A percentile compares a stretch with the other conserved stretches of the same genome.
Conservation (phyloP, 2,113 vertebrate species). For the Arothron firmamentum region DNA sequence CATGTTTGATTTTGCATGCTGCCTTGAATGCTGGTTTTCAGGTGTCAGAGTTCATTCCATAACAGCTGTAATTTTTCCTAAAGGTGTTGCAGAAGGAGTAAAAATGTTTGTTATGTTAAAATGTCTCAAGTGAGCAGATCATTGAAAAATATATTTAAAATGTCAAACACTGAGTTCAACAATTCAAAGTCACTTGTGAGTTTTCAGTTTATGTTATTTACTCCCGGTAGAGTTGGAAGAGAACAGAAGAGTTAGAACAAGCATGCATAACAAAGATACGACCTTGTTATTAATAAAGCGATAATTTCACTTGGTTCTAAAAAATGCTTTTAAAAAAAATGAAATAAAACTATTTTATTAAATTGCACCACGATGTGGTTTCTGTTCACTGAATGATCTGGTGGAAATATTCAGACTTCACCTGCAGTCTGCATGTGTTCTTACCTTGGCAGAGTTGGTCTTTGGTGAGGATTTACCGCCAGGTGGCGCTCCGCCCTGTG, state of each 20-base stretch:
- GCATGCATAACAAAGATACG: no score
- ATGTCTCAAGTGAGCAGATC: background rate
- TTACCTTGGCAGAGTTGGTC: slow-evolving; percentile 62
- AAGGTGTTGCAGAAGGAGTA: background rate
- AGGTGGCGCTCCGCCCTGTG: slow-evolving; percentile 23
- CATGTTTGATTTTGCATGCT: no score
- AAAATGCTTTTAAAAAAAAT: no score
- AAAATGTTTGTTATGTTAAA: background rate
- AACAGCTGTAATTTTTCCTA: background rate
- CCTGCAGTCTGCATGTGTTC: slow-evolving; percentile 14
- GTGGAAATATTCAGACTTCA: no score
- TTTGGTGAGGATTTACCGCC: slow-evolving; percentile 40
- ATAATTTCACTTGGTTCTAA: no score
- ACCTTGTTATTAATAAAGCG: no score
- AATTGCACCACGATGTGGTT: no score
- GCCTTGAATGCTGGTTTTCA: slow-evolving; percentile 4
- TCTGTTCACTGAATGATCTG: no score
- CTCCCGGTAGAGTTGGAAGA: no score
- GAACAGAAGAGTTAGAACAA: no score
- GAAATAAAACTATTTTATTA: no score
- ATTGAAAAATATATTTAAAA: background rate
- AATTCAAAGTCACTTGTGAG: background rate
- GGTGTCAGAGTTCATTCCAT: slow-evolving; percentile 7
- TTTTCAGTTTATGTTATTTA: no score
- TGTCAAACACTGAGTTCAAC: background rate